These are phyloP conservation scores for Agonopterix alstromeriana DNA, from an alignment of 2,888 invertebrate species.

Conservation along the genomic window DNA sequence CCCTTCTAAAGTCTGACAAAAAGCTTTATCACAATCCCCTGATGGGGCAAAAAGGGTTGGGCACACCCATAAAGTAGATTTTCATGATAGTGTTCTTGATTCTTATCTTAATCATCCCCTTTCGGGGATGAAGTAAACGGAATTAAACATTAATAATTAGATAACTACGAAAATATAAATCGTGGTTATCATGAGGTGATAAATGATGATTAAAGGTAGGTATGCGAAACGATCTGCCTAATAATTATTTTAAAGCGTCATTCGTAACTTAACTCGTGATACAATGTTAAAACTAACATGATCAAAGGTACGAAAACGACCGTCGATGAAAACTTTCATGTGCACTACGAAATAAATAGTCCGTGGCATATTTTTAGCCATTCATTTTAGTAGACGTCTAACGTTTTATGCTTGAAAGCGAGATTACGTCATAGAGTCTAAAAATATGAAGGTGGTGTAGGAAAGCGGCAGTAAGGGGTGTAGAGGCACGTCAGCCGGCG, in stretches of 20 bases:
- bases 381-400: conserved; percentile 30
- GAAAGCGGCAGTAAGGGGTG: conserved; percentile 34
- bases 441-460: conserved; percentile 57
- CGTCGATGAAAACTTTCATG: too few species aligned
- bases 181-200: too few species aligned
- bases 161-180: too few species aligned
- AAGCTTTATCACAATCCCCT: conserved; percentile 1
- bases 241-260: too few species aligned
- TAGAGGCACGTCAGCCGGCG: conserved; percentile 17
- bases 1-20: conserved; percentile 14
- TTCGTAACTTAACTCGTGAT: too few species aligned
- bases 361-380: conserved; percentile 28
- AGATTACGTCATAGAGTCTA: conserved; percentile 63
- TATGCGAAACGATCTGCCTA: too few species aligned
- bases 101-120: background rate
- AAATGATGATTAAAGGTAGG: too few species aligned
- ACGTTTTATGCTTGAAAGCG: conserved; percentile 39
- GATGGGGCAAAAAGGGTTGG: background rate
- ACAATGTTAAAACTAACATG: too few species aligned
- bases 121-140: background rate
- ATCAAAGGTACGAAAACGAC: too few species aligned
- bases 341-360: background rate
- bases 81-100: background rate
- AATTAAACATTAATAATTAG: too few species aligned
- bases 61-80: background rate